Percentiles rank a stretch among this genome's conserved stretches.
phyloP scores from a whole-genome alignment of 1,140 invertebrate genomes.

The Saccostrea glomerata region DNA sequence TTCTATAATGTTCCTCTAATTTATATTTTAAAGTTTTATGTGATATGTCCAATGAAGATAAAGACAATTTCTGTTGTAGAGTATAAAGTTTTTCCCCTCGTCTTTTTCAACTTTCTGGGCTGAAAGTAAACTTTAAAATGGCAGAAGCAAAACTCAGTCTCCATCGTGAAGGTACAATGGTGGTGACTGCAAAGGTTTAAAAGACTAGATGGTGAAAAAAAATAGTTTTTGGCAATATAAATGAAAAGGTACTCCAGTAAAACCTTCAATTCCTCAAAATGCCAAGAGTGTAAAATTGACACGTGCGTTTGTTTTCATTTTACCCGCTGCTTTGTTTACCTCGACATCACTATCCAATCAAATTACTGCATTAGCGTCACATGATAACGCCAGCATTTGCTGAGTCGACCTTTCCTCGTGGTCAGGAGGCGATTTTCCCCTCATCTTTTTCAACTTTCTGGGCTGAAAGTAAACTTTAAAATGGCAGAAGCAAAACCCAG shows the following conservation, averaged over 20 bases:
- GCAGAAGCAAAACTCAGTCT: slow-evolving; percentile 69
- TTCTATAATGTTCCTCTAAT: too few relatives aligned
- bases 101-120: slow-evolving; percentile 59
- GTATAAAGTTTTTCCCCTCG: slow-evolving; percentile 58
- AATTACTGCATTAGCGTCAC: slow-evolving; percentile 60
- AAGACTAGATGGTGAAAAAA: too few relatives aligned
- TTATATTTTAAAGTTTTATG: too few relatives aligned
- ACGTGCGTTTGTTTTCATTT: slow-evolving; percentile 67
- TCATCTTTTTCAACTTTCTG: slow-evolving; percentile 59
- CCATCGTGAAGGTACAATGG: slow-evolving; percentile 75
- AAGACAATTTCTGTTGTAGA: too few relatives aligned
- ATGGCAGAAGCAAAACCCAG: slow-evolving; percentile 72
- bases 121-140: slow-evolving; percentile 67
- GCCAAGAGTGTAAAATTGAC: background rate
- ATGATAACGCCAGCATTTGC: slow-evolving; percentile 72
- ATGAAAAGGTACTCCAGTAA: background rate
- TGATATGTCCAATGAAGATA: too few relatives aligned
- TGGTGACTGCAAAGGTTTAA: slow-evolving; percentile 76
- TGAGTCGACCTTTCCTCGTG: slow-evolving; percentile 65
- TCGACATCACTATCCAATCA: slow-evolving; percentile 68
- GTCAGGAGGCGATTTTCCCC: slow-evolving; percentile 62
- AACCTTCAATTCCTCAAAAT: background rate
- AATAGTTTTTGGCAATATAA: too few relatives aligned
- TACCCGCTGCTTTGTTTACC: slow-evolving; percentile 68
- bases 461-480: slow-evolving; percentile 59